Conservation (phyloP, 2,888 invertebrate species). For the Pheosia gnoma region DNA sequence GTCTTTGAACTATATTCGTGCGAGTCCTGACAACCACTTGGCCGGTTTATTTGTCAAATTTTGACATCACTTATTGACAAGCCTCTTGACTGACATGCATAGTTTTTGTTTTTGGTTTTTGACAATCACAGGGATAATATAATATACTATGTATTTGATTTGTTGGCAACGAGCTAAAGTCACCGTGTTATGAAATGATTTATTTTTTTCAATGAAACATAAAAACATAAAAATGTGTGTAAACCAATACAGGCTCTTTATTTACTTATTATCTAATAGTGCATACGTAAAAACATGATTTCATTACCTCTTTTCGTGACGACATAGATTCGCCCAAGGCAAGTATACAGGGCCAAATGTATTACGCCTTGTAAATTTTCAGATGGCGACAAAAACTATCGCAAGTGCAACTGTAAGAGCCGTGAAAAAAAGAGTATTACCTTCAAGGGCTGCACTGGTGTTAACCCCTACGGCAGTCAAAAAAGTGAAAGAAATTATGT, state of each 20-base stretch:
- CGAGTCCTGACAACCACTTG: no score
- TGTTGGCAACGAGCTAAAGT: constrained; percentile 26
- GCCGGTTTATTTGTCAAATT: no score
- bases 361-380: constrained; percentile 27
- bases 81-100: no score
- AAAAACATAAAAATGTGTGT: constrained; percentile 25
- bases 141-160: no score
- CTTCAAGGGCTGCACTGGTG: constrained; percentile 93
- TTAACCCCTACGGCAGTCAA: constrained; percentile 94
- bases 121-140: constrained; percentile 24
- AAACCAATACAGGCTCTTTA: constrained; percentile 1
- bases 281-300: not conserved
- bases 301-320: not conserved
- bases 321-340: not conserved
- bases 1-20: no score
- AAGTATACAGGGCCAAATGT: not conserved
- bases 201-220: constrained; percentile 20
- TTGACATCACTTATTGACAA: no score
- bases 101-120: constrained; percentile 12
- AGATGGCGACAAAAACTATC: constrained; percentile 91
- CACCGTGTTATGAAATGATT: constrained; percentile 29
- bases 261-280: not conserved
- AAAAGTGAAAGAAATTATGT: constrained; percentile 92
- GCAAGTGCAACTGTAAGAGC: constrained; percentile 96
- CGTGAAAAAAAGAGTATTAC: constrained; percentile 90